A percentile compares a stretch with the other conserved stretches of the same genome.
Conservation (phyloP, 2,888 invertebrate genomes). For the Stomorhina lunata region DNA sequence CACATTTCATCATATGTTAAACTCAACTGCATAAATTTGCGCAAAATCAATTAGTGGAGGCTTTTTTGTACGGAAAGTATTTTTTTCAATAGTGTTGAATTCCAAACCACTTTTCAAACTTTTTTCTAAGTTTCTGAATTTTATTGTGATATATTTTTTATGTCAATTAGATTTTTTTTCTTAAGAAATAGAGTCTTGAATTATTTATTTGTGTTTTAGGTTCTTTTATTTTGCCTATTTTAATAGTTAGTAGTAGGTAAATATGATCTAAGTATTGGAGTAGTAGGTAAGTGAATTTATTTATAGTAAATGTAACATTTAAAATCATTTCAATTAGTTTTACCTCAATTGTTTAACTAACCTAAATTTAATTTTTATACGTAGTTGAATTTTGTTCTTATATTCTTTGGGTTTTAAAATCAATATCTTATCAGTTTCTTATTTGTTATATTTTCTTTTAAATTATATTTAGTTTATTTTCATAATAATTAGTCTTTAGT, state of each 20-base stretch:
- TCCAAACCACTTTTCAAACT: too few species aligned
- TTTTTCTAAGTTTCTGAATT: neutral
- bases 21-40: too few species aligned
- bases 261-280: neutral
- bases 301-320: conserved; percentile 48
- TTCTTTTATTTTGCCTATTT: conserved; percentile 16
- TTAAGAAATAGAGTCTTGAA: conserved; percentile 10
- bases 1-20: too few species aligned
- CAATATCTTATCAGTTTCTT: conserved; percentile 5
- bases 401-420: conserved; percentile 12
- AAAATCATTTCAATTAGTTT: conserved; percentile 34
- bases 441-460: neutral
- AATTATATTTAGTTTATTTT: conserved; percentile 4
- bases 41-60: too few species aligned
- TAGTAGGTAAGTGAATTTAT: neutral
- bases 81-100: too few species aligned
- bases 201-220: conserved; percentile 24
- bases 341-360: conserved; percentile 47
- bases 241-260: neutral
- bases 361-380: conserved; percentile 29
- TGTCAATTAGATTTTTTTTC: neutral
- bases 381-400: conserved; percentile 5
- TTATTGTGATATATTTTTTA: neutral
- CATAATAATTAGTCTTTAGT: conserved; percentile 49
- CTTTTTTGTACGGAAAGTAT: too few species aligned